Base-by-base conservation (phyloP, 2,797 vertebrate species). In the Mus minutoides region DNA sequence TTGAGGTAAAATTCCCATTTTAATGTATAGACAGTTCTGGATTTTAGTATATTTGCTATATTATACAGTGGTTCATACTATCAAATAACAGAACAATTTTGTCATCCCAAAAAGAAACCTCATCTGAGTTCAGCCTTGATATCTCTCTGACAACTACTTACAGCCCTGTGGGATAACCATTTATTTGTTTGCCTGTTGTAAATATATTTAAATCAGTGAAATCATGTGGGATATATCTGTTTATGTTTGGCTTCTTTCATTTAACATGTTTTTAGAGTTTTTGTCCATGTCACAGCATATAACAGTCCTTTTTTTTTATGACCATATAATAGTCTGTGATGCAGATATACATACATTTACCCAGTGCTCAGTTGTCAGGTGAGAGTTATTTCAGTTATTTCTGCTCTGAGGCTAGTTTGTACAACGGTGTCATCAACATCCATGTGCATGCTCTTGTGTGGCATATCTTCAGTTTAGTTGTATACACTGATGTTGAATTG, bases 1-100 rank as follows among this genome's bases (percentile, higher is more conserved):
- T 92, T 95, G 37, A 94, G 60, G 87, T 78, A 73, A 67, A 95
- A 94, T 67, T 96, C 19, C 31, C 54, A 78, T 93, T 94, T 90
- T 88, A 78, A 94, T 91, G 31, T 88, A 2, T 80, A 54, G 3
- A 31, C 6, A 26, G 3, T 71, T 94, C 64, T 22, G 79, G 12
- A 14, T 73, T 92, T 96, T 96, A 89, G 85, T 24, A 73, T 84
- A 69, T 79, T 90, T 60, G 24, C 9, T 94, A 1, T 75, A 17
- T 77, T 94, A 9, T 80, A 12, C 24, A 95, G 2, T 76, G 49
- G 8, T 73, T 37, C 95, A 37, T 64, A 86, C 40, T 87, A 6
- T 76, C 52, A 94, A 85, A 78, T 84, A 95, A 78, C 7, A 88
- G 88, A 93, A 84, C 52, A 94, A 83, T 90, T 86, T 77, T 79